phyloP scores from a whole-genome alignment of 2,797 vertebrate species.

The Galago senegalensis region DNA sequence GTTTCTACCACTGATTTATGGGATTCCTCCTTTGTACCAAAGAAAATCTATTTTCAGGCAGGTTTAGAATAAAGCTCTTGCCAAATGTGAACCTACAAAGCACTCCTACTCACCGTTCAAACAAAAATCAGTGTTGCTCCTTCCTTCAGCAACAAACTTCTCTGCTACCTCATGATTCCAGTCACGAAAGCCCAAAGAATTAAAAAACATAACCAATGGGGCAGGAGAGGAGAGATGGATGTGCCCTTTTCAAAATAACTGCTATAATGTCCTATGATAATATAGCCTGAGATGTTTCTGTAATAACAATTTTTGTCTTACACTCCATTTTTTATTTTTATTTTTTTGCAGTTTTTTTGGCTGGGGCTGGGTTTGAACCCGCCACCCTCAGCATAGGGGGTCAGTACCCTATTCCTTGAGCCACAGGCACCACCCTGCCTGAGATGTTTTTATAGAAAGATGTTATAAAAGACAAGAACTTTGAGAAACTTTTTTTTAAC shows the following conservation, averaged over 20 bases:
- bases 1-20: neutral
- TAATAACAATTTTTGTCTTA: too few species aligned
- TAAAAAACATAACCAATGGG: neutral
- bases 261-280: neutral
- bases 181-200: neutral
- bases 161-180: neutral
- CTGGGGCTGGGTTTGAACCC: too few species aligned
- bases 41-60: slow-evolving; percentile 51
- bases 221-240: neutral
- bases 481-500: neutral
- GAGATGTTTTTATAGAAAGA: neutral
- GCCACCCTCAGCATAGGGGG: too few species aligned
- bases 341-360: too few species aligned
- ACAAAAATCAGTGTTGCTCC: neutral
- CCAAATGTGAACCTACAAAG: neutral
- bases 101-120: neutral
- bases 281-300: neutral
- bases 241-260: neutral
- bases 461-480: slow-evolving; percentile 27
- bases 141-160: neutral
- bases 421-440: neutral
- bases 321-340: too few species aligned
- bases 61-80: slow-evolving; percentile 30
- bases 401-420: too few species aligned
- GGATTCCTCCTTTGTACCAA: neutral